Evolutionary conservation across 2,797 vertebrate genomes (phyloP).

Genomic region (Lutjanus campechanus): DNA sequence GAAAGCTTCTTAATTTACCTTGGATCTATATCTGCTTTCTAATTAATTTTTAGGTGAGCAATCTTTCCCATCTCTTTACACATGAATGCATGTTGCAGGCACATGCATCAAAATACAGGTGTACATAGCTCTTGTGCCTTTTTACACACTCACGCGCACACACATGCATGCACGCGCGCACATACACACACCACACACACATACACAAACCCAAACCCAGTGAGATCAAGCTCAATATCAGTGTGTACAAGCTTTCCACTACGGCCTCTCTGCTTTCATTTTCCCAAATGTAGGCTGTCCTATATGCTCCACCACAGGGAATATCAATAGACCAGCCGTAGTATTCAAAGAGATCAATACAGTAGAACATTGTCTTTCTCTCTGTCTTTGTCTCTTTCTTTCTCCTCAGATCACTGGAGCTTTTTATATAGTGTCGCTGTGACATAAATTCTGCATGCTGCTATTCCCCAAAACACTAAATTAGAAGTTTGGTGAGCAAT

Average conservation of each 20-base stretch:
- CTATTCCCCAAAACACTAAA: constrained; percentile 62
- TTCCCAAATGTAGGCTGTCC: constrained; percentile 69
- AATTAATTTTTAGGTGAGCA: constrained; percentile 43
- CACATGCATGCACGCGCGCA: constrained; percentile 25
- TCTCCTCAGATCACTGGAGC: constrained; percentile 61
- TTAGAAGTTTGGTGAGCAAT: constrained; percentile 65
- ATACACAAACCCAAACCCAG: constrained; percentile 28
- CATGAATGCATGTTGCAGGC: constrained; percentile 26
- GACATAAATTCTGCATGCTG: constrained; percentile 64
- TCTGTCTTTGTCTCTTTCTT: constrained; percentile 54
- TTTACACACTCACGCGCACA: constrained; percentile 2
- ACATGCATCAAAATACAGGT: constrained; percentile 42
- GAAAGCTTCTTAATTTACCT: constrained; percentile 26
- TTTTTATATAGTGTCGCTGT: constrained; percentile 67
- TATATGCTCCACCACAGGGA: constrained; percentile 74
- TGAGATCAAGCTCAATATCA: constrained; percentile 70
- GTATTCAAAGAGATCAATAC: constrained; percentile 82
- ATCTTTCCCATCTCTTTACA: constrained; percentile 30
- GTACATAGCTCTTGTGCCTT: constrained; percentile 29
- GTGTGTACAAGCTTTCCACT: constrained; percentile 61
- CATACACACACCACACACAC: constrained; percentile 28
- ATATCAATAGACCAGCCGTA: constrained; percentile 80
- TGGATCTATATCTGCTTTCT: constrained; percentile 16
- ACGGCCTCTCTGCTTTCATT: constrained; percentile 71
- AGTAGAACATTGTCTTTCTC: constrained; percentile 66